Percentiles rank a stretch among this genome's conserved stretches.
phyloP scores from a whole-genome alignment of 2,888 invertebrate genomes.

The Brachycybe producta region DNA sequence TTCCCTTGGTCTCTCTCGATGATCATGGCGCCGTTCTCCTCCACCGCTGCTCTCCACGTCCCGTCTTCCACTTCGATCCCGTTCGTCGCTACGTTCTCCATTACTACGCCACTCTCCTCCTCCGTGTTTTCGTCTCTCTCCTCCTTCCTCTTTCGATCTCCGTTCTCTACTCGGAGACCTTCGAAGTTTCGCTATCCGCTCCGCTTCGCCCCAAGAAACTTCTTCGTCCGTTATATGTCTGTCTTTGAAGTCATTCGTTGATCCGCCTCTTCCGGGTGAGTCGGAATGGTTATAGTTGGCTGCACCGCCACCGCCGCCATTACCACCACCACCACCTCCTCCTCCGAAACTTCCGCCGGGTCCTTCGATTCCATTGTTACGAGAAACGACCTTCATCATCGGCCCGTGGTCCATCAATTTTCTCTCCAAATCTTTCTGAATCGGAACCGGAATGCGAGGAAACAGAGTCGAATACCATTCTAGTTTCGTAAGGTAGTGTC shows the following conservation, averaged over 20 bases:
- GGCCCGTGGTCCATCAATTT: conserved; percentile 40
- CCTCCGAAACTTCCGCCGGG: conserved; percentile 25
- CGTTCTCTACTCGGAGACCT: conserved; percentile 19
- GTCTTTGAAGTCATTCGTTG: background rate
- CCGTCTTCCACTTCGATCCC: too few species aligned
- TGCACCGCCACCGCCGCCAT: conserved; percentile 14
- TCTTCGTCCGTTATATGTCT: conserved; percentile 21
- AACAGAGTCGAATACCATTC: conserved; percentile 99
- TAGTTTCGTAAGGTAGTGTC: conserved; percentile 84
- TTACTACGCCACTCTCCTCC: too few species aligned
- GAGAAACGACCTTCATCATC: conserved; percentile 42
- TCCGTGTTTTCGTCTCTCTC: too few species aligned
- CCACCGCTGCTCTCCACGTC: conserved; percentile 16
- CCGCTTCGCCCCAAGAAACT: conserved; percentile 21
- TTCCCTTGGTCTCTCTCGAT: conserved; percentile 25
- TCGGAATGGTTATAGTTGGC: background rate
- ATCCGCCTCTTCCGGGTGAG: background rate
- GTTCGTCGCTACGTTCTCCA: too few species aligned
- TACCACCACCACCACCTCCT: conserved; percentile 24
- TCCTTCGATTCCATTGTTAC: conserved; percentile 20
- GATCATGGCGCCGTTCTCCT: conserved; percentile 32
- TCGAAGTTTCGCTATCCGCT: conserved; percentile 17
- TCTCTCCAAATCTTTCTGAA: conserved; percentile 75
- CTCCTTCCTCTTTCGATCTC: too few species aligned
- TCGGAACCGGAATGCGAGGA: conserved; percentile 96